Evolutionary conservation across 1,140 invertebrate genomes (phyloP).

Genomic region (Cotesia chilonis): DNA sequence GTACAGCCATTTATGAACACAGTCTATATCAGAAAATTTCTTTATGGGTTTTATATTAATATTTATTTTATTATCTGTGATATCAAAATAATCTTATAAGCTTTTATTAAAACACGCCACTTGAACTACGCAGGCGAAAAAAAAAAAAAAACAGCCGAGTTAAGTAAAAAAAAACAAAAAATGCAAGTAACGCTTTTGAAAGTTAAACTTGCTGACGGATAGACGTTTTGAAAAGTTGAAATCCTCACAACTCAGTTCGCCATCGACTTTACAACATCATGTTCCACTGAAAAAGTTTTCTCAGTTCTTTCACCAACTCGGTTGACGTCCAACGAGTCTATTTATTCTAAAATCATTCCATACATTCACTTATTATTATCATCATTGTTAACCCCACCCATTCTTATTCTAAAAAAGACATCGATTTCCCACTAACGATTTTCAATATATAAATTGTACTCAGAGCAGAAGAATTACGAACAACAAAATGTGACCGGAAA

Average conservation of each 20-base stretch:
- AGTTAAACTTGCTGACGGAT: slow-evolving; percentile 41
- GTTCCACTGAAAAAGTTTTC: slow-evolving; percentile 25
- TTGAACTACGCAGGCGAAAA: neutral
- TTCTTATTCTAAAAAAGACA: too few species aligned
- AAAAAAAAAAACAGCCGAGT: slow-evolving; percentile 30
- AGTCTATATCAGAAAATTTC: too few species aligned
- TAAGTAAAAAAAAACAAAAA: slow-evolving; percentile 17
- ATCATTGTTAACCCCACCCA: neutral
- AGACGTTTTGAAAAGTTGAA: slow-evolving; percentile 45
- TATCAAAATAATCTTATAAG: too few species aligned
- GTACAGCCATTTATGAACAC: too few species aligned
- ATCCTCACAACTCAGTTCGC: slow-evolving; percentile 16
- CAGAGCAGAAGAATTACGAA: too few species aligned
- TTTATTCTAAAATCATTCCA: neutral
- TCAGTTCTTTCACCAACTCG: neutral
- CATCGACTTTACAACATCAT: slow-evolving; percentile 28
- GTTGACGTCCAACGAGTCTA: too few species aligned
- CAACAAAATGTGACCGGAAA: neutral
- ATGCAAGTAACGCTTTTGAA: slow-evolving; percentile 37
- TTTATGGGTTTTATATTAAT: too few species aligned
- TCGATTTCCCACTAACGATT: too few species aligned
- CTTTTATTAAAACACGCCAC: too few species aligned
- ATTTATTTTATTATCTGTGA: too few species aligned
- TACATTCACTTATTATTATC: neutral
- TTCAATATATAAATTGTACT: too few species aligned